phyloP scores from a whole-genome alignment of 2,888 invertebrate genomes.

The Gastrophysa polygoni region DNA sequence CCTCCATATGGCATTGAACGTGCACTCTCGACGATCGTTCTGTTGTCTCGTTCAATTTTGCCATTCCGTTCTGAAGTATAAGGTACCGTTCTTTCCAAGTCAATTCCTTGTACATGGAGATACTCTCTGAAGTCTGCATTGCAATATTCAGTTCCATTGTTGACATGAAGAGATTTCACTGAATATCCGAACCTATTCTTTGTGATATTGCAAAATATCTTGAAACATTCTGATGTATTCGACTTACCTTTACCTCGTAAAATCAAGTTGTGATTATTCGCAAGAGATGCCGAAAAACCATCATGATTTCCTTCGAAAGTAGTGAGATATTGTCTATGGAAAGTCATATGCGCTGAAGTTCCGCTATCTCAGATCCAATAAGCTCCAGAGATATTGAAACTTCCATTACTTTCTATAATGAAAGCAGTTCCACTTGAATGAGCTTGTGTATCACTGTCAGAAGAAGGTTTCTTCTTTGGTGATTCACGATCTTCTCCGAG shows the following conservation, averaged over 20 bases:
- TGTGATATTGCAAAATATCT: constrained; percentile 21
- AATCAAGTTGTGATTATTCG: too few species aligned
- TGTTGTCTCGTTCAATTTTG: constrained; percentile 44
- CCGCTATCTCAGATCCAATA: background rate
- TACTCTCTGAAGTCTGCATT: constrained; percentile 11
- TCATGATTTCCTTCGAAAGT: background rate
- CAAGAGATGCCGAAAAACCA: too few species aligned
- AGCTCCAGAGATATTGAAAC: background rate
- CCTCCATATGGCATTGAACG: constrained; percentile 44
- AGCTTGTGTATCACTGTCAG: too few species aligned
- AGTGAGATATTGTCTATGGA: background rate
- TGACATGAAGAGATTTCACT: background rate
- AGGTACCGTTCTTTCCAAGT: constrained; percentile 36
- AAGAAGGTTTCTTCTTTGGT: too few species aligned
- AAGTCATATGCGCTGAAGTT: background rate
- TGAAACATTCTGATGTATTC: constrained; percentile 25
- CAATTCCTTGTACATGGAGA: constrained; percentile 35
- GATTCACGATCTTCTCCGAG: too few species aligned
- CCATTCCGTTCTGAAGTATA: constrained; percentile 45
- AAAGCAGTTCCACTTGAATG: too few species aligned
- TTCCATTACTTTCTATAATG: too few species aligned
- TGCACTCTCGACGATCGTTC: constrained; percentile 36
- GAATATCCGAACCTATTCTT: constrained; percentile 21
- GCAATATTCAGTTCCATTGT: constrained; percentile 18
- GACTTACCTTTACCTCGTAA: constrained; percentile 10